phyloP scores from a whole-genome alignment of 2,888 invertebrate species.

The Campoplex nolae region DNA sequence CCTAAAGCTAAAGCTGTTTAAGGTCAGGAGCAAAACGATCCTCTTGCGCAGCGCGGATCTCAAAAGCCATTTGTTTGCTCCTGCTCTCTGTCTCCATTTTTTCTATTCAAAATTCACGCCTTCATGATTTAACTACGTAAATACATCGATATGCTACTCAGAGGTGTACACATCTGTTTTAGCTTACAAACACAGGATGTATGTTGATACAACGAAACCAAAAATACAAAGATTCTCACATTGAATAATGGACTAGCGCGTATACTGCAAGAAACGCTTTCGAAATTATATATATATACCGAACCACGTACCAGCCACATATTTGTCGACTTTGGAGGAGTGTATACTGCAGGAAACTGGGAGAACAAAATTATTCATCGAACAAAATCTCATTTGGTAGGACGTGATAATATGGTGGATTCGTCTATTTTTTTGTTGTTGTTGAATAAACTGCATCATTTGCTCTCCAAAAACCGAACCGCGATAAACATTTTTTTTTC shows the following conservation, averaged over 20 bases:
- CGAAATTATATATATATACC: background rate
- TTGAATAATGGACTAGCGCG: background rate
- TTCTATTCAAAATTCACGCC: conserved; percentile 1
- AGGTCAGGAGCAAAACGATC: background rate
- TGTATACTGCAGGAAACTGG: background rate
- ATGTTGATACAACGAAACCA: conserved; percentile 8
- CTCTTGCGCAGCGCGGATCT: background rate
- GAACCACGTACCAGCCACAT: background rate
- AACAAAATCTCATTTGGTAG: too few relatives aligned
- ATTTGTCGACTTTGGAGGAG: background rate
- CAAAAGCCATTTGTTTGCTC: conserved; percentile 27
- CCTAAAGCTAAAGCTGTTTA: background rate
- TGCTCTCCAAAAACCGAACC: background rate
- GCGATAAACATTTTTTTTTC: too few relatives aligned
- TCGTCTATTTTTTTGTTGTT: too few relatives aligned
- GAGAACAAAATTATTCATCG: background rate
- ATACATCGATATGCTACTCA: conserved; percentile 34
- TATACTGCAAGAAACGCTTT: background rate
- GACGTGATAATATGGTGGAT: too few relatives aligned
- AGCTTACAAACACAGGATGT: conserved; percentile 3
- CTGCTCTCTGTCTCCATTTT: conserved; percentile 15
- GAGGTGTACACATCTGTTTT: conserved; percentile 12
- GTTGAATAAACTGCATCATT: background rate
- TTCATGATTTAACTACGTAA: conserved; percentile 25
- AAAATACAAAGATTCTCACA: conserved; percentile 10